Conservation (phyloP, 2,113 vertebrate genomes). For the Hystrix brachyura region DNA sequence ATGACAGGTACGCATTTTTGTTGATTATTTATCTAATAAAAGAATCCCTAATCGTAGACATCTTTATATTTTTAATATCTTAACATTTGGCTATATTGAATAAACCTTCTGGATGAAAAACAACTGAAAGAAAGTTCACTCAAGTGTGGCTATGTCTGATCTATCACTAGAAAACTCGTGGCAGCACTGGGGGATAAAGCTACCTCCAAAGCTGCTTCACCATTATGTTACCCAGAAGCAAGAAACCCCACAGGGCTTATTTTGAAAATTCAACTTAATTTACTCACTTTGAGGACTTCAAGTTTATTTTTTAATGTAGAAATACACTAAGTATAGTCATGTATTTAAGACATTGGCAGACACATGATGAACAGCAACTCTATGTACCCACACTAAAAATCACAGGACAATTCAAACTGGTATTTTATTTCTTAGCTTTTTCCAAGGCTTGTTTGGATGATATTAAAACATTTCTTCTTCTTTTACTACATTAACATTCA, state of each 20-base stretch:
- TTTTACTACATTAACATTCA: neutral
- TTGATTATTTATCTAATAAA: constrained; percentile 5
- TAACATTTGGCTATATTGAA: neutral
- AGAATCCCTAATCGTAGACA: neutral
- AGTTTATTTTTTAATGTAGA: neutral
- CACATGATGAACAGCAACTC: neutral
- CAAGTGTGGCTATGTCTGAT: neutral
- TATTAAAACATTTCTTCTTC: neutral
- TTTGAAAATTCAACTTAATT: constrained; percentile 36
- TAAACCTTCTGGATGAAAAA: neutral
- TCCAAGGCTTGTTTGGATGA: neutral
- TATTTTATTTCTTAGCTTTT: constrained; percentile 4
- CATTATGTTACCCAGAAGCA: neutral
- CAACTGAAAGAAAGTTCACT: neutral
- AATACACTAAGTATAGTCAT: neutral
- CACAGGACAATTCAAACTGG: neutral
- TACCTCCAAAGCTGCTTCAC: neutral
- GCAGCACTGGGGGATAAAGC: neutral
- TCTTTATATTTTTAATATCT: neutral
- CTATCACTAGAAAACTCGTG: neutral
- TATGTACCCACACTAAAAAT: neutral
- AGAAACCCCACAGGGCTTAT: neutral
- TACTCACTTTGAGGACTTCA: neutral
- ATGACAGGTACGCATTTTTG: neutral
- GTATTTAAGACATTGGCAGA: neutral